Evolutionary conservation across 2,797 vertebrate species (phyloP).

Genomic region (Pseudomugil tenellus): DNA sequence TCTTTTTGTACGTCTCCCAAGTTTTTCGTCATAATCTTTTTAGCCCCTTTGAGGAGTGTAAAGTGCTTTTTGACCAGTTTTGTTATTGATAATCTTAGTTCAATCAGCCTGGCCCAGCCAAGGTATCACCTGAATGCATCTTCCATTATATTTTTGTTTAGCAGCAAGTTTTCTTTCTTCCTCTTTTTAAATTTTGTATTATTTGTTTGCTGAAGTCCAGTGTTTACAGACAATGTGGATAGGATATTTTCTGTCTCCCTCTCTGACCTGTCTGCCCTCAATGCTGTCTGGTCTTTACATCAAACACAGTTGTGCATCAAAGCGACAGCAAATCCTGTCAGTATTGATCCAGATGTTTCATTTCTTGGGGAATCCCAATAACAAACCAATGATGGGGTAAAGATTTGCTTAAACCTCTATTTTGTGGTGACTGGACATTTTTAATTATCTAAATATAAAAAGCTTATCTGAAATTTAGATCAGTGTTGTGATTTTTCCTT

Average conservation of each 20-base stretch:
- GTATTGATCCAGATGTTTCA: constrained; percentile 59
- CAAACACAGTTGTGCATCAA: constrained; percentile 51
- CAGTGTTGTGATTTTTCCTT: too few relatives aligned
- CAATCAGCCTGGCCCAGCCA: constrained; percentile 1
- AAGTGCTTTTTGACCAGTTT: constrained; percentile 46
- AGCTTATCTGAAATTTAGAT: too few relatives aligned
- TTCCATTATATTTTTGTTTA: neutral
- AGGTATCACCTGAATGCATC: neutral
- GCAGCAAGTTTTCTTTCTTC: neutral
- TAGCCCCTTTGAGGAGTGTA: constrained; percentile 13
- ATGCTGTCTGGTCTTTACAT: constrained; percentile 46
- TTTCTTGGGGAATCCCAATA: constrained; percentile 34
- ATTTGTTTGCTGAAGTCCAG: constrained; percentile 10
- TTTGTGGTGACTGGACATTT: too few relatives aligned
- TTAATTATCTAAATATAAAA: too few relatives aligned
- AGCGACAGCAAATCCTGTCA: constrained; percentile 55
- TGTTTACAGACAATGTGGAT: constrained; percentile 11
- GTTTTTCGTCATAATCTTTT: constrained; percentile 7
- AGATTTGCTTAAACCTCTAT: too few relatives aligned
- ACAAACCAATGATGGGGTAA: too few relatives aligned
- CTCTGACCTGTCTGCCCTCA: constrained; percentile 23
- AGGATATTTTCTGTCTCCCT: neutral
- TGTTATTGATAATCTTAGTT: constrained; percentile 28
- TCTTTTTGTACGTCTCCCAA: constrained; percentile 58
- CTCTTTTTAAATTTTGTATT: constrained; percentile 10